Evolutionary conservation across 2,888 invertebrate genomes (phyloP), one percentile per base, ranked within the genome.

Genomic region (Mimas tiliae): DNA sequence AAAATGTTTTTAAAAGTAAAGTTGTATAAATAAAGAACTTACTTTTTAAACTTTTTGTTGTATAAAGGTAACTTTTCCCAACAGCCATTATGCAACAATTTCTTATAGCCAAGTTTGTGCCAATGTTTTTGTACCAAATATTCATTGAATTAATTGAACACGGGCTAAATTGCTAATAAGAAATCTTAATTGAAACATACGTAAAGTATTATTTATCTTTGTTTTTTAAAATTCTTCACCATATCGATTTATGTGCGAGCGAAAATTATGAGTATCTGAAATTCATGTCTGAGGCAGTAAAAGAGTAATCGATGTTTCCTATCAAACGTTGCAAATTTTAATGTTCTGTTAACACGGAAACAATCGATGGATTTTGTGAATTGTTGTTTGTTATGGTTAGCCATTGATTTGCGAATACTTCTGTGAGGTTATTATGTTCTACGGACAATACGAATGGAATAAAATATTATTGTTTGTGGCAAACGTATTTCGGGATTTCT

Each of bases 321-420:
- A 78, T 76, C 76, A 68, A 65, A 50, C 55, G 72, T 71, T 78
- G 73, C 69, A 74, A 78, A 67, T 72, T 68, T 50, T 78, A 79
- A 79, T 79, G 79, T 74, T 65, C 70, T 19, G 51, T 64, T 67
- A 21, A 69, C 79, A 79, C 80, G 79, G 73, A 63, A 77, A 58
- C 58, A 58, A 58, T 58, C 42, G 42, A 58, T 42, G 38, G 38
- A 42, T 42, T 58, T 58, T 16, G 12, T 58, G 7, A 58, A 58
- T 34, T 8, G 7, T 9, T 19, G 34, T 34, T 55, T 55, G 34
- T 19, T 42, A 19, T 33, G 53, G 34, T 34, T 16, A 42, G 38
- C 6, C 38, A 58, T 58, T 58, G 58, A 58, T 42, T 42, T 38
- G 38, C 27, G 27, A 4, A 38, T 38, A 38, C 38, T 38, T 27